Percentiles rank a stretch among this genome's conserved stretches.
Conservation (phyloP, 2,113 vertebrate species). For the Mungos mungo region DNA sequence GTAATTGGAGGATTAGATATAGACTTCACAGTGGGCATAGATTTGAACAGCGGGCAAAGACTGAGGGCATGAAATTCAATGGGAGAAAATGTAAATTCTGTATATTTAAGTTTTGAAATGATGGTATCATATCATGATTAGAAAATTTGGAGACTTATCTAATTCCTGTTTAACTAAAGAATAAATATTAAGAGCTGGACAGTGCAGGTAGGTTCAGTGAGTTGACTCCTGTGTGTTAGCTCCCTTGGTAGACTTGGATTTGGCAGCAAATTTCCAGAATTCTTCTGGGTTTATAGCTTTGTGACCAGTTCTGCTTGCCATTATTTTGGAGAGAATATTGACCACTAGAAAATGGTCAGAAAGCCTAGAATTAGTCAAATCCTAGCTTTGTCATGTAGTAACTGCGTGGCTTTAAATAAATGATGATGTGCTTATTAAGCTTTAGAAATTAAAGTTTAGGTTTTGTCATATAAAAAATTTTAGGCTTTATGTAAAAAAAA, state of each 20-base stretch:
- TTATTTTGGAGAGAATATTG: background rate
- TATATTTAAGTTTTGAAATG: background rate
- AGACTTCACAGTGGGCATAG: background rate
- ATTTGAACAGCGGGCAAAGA: background rate
- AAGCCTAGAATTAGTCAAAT: conserved; percentile 28
- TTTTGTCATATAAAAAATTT: background rate
- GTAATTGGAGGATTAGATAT: background rate
- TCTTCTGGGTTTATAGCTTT: background rate
- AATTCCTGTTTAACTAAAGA: background rate
- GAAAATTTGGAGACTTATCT: background rate
- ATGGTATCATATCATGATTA: background rate
- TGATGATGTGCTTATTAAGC: background rate
- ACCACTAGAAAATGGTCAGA: background rate
- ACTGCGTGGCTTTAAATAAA: background rate
- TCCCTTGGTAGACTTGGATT: background rate
- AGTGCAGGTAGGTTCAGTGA: background rate
- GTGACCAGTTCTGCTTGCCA: background rate
- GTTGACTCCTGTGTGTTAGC: background rate
- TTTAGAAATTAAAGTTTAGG: background rate
- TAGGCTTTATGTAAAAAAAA: too few relatives aligned
- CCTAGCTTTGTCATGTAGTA: background rate
- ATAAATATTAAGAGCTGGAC: background rate
- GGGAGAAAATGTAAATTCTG: background rate
- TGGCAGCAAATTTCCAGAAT: background rate
- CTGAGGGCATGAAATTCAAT: background rate